phyloP scores from a whole-genome alignment of 2,797 vertebrate genomes.

The Prunella strophiata region DNA sequence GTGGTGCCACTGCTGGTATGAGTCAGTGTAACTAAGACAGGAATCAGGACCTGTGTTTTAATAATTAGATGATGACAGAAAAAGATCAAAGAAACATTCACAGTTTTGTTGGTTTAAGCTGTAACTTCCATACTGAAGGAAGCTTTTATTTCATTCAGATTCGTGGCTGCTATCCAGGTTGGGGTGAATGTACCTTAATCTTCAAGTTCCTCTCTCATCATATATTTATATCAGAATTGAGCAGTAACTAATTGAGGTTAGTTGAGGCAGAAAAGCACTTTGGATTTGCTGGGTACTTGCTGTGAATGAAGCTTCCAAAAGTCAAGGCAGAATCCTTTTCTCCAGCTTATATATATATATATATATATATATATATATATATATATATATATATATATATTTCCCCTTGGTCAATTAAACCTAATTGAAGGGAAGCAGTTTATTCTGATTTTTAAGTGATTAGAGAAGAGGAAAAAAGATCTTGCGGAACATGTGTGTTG shows the following conservation, averaged over 20 bases:
- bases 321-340: constrained; percentile 34
- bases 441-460: constrained; percentile 2
- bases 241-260: constrained; percentile 43
- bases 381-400: not conserved
- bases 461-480: not conserved
- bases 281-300: constrained; percentile 8
- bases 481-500: not conserved
- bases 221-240: not conserved
- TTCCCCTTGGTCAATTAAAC: not conserved
- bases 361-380: not conserved
- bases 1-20: not conserved
- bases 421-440: constrained; percentile 36
- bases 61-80: not conserved
- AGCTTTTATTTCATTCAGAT: not conserved
- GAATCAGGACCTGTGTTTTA: not conserved
- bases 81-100: not conserved
- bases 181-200: not conserved
- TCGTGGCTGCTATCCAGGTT: not conserved
- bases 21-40: not conserved
- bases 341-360: not conserved
- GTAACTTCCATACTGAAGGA: not conserved
- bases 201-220: not conserved
- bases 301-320: constrained; percentile 22
- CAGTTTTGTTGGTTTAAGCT: not conserved
- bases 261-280: constrained; percentile 49